Evolutionary conservation across 1,140 invertebrate genomes (phyloP).

Genomic region (Andrena cerasifolii): DNA sequence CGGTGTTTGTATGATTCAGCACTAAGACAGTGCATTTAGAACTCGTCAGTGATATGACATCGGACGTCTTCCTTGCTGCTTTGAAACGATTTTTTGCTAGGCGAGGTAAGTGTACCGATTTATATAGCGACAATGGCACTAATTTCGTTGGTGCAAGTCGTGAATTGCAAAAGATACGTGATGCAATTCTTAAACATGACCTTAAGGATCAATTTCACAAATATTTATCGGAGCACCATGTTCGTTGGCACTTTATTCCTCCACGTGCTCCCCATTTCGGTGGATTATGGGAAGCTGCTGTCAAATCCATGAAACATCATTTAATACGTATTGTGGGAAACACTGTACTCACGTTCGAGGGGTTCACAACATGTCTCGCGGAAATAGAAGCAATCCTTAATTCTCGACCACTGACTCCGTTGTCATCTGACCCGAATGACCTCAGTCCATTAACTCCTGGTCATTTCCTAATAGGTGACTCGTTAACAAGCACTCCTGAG

Average conservation of each 20-base stretch:
- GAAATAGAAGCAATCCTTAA: too few relatives aligned
- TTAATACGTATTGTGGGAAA: not conserved
- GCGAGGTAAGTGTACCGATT: not conserved
- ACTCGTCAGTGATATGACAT: not conserved
- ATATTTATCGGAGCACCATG: not conserved
- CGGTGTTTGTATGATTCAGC: not conserved
- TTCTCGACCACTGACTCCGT: too few relatives aligned
- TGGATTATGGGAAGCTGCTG: not conserved
- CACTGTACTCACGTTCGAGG: conserved; percentile 1
- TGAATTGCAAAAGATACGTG: not conserved
- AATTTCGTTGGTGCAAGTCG: not conserved
- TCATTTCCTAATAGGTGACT: too few relatives aligned
- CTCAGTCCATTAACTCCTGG: too few relatives aligned
- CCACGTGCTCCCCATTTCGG: not conserved
- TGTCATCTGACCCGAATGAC: too few relatives aligned
- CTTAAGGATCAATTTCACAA: not conserved
- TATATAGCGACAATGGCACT: not conserved
- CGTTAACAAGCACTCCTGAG: too few relatives aligned
- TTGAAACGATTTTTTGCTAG: not conserved
- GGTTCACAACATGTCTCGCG: too few relatives aligned
- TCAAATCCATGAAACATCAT: not conserved
- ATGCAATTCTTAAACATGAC: too few relatives aligned
- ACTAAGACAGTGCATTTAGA: not conserved
- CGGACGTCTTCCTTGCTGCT: not conserved
- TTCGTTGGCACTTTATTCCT: not conserved